Evolutionary conservation across 2,113 vertebrate genomes (phyloP).

Genomic region (Bufo bufo): DNA sequence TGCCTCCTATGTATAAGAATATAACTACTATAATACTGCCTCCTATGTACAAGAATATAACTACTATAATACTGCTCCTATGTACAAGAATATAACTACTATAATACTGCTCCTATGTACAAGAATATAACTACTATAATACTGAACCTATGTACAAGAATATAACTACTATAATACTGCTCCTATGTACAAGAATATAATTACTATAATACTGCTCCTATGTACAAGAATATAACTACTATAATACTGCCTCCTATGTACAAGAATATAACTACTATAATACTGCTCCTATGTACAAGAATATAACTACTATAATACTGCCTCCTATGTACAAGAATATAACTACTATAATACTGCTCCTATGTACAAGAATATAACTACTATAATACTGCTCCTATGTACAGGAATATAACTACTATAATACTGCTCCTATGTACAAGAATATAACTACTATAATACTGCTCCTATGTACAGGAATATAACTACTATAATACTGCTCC

Average conservation of each 20-base stretch:
- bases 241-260: too few species aligned
- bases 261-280: too few species aligned
- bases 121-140: conserved; percentile 19
- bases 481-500: neutral
- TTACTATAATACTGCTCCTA: neutral
- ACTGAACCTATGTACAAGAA: neutral
- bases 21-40: conserved; percentile 12
- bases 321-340: too few species aligned
- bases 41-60: neutral
- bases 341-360: neutral
- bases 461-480: neutral
- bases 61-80: neutral
- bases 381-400: neutral
- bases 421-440: neutral
- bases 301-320: too few species aligned
- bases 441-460: conserved; percentile 14
- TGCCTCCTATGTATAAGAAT: neutral
- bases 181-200: neutral
- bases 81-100: neutral
- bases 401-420: neutral
- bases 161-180: conserved; percentile 8
- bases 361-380: neutral
- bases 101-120: conserved; percentile 1
- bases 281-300: too few species aligned
- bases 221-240: too few species aligned